Base-by-base conservation (phyloP, 2,797 vertebrate species). In the Melanotaenia maccullochi region DNA sequence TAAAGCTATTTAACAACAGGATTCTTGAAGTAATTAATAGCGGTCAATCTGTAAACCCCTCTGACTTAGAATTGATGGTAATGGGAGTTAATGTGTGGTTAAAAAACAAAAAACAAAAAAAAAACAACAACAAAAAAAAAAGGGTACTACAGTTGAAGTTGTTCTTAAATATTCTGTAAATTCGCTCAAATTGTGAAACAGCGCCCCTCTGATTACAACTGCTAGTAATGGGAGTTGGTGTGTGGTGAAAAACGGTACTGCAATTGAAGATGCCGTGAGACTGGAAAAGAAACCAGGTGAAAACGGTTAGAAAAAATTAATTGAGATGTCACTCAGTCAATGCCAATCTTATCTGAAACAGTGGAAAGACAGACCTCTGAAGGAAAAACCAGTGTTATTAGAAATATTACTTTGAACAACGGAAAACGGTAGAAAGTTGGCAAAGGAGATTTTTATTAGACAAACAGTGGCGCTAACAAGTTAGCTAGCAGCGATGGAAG, bases 221-320 rank as follows among this genome's bases (percentile, higher is more conserved):
- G 9, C 13, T 4, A 3, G 18, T 3, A 60, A 9, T 0, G 20
- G 16, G 1, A 22, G 36, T 40, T 2, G 6, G 1, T 2, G 5
- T 56, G 49, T 40, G 68, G 70, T 33, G 28, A 55, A 5, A 62
- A n/a, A 0, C 1, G 44, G 70, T 66, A 73, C 9, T 71, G 54
- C 70, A 76, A 25, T 1, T n/a, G 0, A 0, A 30, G 25, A 20
- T 0, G 36, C 36, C 9, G 36, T 38, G 36, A 33, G 4, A 22
- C 9, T 4, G 5, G 42, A 40, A 16, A 11, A 2, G 0, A 6
- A 44, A 8, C 1, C 24, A 61, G 56, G 12, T 66, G 30, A 32
- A 55, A 22, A 11, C 24, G 13, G n/a, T 47, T 69, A 16, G 13
- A 18, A n/a, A 20, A 12, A 6, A 32, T 51, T 4, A 1, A 2